Percentiles rank a stretch among this genome's conserved stretches.
phyloP scores from a whole-genome alignment of 2,888 invertebrate genomes.

The Atherix ibis region DNA sequence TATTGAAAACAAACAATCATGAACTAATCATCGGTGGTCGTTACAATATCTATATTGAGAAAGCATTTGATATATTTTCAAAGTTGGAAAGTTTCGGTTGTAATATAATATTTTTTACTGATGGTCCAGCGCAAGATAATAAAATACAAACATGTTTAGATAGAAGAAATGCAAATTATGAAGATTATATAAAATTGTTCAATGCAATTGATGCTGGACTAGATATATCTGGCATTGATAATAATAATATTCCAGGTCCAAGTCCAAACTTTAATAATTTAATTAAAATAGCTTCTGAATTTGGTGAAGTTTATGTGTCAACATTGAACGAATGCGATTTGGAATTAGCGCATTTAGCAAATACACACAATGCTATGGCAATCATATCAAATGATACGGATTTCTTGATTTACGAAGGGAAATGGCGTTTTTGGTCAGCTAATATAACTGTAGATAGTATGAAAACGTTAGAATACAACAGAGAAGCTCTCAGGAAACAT shows the following conservation, averaged over 20 bases:
- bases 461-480: conserved; percentile 6
- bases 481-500: conserved; percentile 1
- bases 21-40: conserved; percentile 4
- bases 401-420: conserved; percentile 10
- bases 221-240: neutral
- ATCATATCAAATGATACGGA: conserved; percentile 10
- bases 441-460: conserved; percentile 3
- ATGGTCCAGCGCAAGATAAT: conserved; percentile 2
- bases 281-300: neutral
- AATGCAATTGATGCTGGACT: neutral
- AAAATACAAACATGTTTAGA: conserved; percentile 1
- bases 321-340: conserved; percentile 9
- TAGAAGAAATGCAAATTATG: conserved; percentile 2
- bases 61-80: neutral
- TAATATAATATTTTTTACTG: conserved; percentile 3
- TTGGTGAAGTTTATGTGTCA: conserved; percentile 2
- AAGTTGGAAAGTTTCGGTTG: conserved; percentile 2
- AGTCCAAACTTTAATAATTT: conserved; percentile 2
- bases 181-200: neutral
- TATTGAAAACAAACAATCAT: conserved; percentile 1
- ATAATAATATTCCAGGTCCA: neutral
- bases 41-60: conserved; percentile 3
- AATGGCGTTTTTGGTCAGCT: conserved; percentile 7
- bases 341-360: conserved; percentile 10
- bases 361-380: conserved; percentile 7